Evolutionary conservation across 2,797 vertebrate species (phyloP), one percentile per base, ranked within the genome.

Genomic region (Fringilla coelebs): DNA sequence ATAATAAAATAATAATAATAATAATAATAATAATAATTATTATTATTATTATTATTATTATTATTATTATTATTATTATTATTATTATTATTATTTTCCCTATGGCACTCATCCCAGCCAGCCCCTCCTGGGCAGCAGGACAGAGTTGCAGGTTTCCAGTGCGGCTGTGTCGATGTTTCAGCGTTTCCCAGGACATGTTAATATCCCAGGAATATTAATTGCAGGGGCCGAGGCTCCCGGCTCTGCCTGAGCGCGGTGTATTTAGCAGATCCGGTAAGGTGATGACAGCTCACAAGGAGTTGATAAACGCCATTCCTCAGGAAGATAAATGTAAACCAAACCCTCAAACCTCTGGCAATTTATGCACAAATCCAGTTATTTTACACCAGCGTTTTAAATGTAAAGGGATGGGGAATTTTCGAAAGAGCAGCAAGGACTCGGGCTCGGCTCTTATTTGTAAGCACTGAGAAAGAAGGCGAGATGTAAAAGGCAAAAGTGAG

Each of bases 251-350:
- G 8, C 86, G 11, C 2, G 9, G 73, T 24, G 86, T 8, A 61
- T 87, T 94, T 68, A 93, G 86, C 93, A 92, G 93, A 65, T 87
- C 81, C 93, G 72, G 0, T 6, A 38, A 94, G 92, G 89, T 60
- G 95, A 34, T 94, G 94, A 95, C 85, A 95, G 90, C 92, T 95
- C 87, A 38, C 87, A 26, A 84, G 85, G 89, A 88, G 90, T 38
- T 96, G 92, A 95, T 89, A 94, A 97, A 95, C 62, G 73, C 93
- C 78, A 31, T 96, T 90, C 89, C 94, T 85, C 65, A 2, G 84
- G 38, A 93, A 93, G 88, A 96, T 71, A 87, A 96, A 93, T 80
- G 89, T 65, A 93, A 95, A 95, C 26, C 86, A 91, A 96, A 85
- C 84, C 86, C 92, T 89, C 81, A 84, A 83, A 86, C 83, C 91